phyloP scores from a whole-genome alignment of 2,888 invertebrate genomes.

The Ochropacha duplaris region DNA sequence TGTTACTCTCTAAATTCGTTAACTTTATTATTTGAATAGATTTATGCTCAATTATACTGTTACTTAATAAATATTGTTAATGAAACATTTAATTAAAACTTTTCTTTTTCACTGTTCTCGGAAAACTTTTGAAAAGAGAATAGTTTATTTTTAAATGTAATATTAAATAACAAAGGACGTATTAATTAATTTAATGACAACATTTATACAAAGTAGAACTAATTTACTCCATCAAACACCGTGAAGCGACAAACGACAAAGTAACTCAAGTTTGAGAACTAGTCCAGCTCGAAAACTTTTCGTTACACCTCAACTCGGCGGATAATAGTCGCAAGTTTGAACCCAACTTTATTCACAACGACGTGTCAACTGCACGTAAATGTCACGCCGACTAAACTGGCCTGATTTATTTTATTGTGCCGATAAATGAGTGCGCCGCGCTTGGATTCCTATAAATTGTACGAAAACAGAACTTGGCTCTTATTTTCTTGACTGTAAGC shows the following conservation, averaged over 20 bases:
- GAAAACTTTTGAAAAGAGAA: too few relatives aligned
- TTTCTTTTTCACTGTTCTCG: too few relatives aligned
- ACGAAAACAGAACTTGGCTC: slow-evolving; percentile 2
- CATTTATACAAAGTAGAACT: too few relatives aligned
- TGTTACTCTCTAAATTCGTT: too few relatives aligned
- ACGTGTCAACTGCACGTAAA: slow-evolving; percentile 54
- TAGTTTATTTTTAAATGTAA: too few relatives aligned
- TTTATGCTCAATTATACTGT: too few relatives aligned
- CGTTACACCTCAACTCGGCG: not conserved
- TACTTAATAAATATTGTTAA: too few relatives aligned
- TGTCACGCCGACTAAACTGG: slow-evolving; percentile 47
- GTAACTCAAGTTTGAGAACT: not conserved
- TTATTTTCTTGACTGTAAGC: slow-evolving; percentile 2
- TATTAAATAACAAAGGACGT: too few relatives aligned
- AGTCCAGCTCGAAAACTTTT: not conserved
- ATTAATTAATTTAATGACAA: too few relatives aligned
- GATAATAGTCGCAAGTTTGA: slow-evolving; percentile 14
- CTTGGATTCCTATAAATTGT: slow-evolving; percentile 27
- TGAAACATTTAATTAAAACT: too few relatives aligned
- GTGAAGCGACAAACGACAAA: not conserved
- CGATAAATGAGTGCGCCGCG: slow-evolving; percentile 57
- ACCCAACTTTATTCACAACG: slow-evolving; percentile 32
- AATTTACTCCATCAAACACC: too few relatives aligned
- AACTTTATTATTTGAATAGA: too few relatives aligned
- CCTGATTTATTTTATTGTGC: slow-evolving; percentile 55